Evolutionary conservation across 2,113 vertebrate species (phyloP).

Genomic region (Atrichornis clamosus): DNA sequence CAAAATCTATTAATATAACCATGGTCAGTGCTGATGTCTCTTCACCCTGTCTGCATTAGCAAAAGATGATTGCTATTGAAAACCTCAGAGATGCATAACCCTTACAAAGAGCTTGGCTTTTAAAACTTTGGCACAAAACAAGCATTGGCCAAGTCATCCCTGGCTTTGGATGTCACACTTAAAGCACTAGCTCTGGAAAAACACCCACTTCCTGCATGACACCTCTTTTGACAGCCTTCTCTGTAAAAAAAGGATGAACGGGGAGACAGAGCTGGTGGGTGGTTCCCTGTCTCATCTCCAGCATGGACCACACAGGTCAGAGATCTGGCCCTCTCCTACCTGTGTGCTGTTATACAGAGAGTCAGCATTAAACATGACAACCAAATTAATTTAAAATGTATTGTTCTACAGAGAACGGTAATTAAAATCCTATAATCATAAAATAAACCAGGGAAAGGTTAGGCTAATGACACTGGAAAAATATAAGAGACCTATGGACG

Average conservation of each 20-base stretch:
- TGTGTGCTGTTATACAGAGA: neutral
- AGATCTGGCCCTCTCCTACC: neutral
- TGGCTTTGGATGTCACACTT: neutral
- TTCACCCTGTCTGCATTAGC: neutral
- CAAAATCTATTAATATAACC: neutral
- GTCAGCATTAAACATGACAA: neutral
- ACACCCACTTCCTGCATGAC: neutral
- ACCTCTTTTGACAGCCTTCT: neutral
- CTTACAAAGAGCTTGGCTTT: neutral
- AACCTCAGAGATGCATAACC: neutral
- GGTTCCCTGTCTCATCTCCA: neutral
- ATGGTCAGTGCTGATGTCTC: neutral
- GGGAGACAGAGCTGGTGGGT: neutral
- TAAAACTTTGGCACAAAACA: neutral
- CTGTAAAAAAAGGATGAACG: neutral
- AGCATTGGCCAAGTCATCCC: neutral
- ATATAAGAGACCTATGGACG: neutral
- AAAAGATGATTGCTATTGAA: neutral
- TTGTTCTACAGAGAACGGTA: neutral
- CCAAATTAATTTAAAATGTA: neutral
- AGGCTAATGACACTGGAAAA: neutral
- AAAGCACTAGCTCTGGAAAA: neutral
- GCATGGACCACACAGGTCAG: neutral
- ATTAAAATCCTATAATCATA: neutral
- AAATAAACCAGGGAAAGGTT: neutral